phyloP scores from a whole-genome alignment of 2,888 invertebrate genomes.

The Chaitophorus viminalis region DNA sequence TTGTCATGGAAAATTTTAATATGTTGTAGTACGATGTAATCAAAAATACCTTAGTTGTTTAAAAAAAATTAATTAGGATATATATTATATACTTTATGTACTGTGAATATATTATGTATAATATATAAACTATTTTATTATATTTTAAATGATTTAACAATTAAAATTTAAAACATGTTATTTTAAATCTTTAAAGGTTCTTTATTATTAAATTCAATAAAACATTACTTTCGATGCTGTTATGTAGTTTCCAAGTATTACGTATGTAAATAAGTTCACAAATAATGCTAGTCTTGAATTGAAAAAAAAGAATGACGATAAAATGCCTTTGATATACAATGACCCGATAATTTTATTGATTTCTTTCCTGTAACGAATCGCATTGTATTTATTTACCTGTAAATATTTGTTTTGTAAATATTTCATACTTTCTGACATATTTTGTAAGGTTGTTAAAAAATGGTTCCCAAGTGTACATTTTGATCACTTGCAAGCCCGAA shows the following conservation, averaged over 20 bases:
- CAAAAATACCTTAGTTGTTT: slow-evolving; percentile 73
- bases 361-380: slow-evolving; percentile 63
- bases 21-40: slow-evolving; percentile 89
- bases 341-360: slow-evolving; percentile 68
- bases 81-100: too few relatives aligned
- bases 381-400: neutral
- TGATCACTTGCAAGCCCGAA: slow-evolving; percentile 85
- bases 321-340: slow-evolving; percentile 76
- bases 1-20: slow-evolving; percentile 84
- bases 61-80: too few relatives aligned
- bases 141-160: too few relatives aligned
- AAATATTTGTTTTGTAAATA: neutral
- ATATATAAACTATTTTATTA: too few relatives aligned
- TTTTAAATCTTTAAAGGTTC: too few relatives aligned
- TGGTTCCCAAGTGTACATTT: slow-evolving; percentile 92
- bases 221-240: slow-evolving; percentile 77
- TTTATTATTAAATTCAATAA: neutral
- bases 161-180: too few relatives aligned
- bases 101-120: too few relatives aligned
- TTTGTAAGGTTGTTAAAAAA: slow-evolving; percentile 81
- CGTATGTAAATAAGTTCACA: slow-evolving; percentile 77
- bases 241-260: slow-evolving; percentile 75
- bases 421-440: slow-evolving; percentile 76
- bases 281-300: slow-evolving; percentile 83
- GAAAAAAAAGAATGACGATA: slow-evolving; percentile 81